These are phyloP conservation scores for Mesoligia furuncula DNA, from an alignment of 2,888 invertebrate species.

Conservation along the genomic window DNA sequence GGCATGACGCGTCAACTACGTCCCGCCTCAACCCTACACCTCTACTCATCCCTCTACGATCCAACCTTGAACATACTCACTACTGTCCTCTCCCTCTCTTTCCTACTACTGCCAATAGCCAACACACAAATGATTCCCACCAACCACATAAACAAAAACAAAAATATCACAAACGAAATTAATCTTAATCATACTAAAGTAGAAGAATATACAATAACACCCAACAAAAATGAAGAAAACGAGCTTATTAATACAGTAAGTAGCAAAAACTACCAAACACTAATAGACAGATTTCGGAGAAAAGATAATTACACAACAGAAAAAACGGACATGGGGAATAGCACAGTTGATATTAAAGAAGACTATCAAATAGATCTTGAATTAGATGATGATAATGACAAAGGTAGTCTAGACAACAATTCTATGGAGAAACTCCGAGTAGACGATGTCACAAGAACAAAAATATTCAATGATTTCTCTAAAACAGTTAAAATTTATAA, in stretches of 20 bases:
- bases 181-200: constrained; percentile 47
- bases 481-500: constrained; percentile 81
- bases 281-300: constrained; percentile 81
- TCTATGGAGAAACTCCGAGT: constrained; percentile 83
- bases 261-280: constrained; percentile 76
- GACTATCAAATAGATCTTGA: constrained; percentile 60
- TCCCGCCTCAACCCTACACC: constrained; percentile 76
- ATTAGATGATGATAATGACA: constrained; percentile 54
- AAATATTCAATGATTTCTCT: constrained; percentile 84
- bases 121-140: constrained; percentile 78
- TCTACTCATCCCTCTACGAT: constrained; percentile 82
- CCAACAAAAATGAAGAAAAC: constrained; percentile 53
- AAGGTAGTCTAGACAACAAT: constrained; percentile 67
- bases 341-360: constrained; percentile 44
- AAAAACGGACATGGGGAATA: constrained; percentile 29
- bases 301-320: constrained; percentile 68
- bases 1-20: constrained; percentile 86
- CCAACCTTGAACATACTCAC: constrained; percentile 77
- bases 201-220: constrained; percentile 54
- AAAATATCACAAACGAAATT: constrained; percentile 47
- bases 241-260: constrained; percentile 67
- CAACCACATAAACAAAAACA: constrained; percentile 53
- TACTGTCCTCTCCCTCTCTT: constrained; percentile 73
- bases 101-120: constrained; percentile 73
- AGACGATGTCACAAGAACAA: constrained; percentile 81